These are phyloP conservation scores for Morpho deidamia DNA, from an alignment of 2,888 invertebrate genomes.

Conservation along the genomic window DNA sequence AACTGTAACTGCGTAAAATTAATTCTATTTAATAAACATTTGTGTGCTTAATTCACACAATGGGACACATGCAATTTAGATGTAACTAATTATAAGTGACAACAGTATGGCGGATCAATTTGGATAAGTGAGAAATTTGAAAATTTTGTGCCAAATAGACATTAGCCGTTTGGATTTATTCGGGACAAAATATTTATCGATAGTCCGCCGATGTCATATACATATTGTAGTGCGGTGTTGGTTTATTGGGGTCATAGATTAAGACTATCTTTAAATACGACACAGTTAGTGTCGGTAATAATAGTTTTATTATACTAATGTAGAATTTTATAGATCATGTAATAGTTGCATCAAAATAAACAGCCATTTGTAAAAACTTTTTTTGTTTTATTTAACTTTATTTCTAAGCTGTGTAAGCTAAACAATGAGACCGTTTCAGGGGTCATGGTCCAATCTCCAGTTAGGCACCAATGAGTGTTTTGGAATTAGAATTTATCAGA, in stretches of 20 bases:
- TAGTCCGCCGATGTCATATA: slow-evolving; percentile 55
- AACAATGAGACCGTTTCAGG: too few relatives aligned
- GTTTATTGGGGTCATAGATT: slow-evolving; percentile 32
- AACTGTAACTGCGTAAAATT: slow-evolving; percentile 4
- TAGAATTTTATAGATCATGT: slow-evolving; percentile 52
- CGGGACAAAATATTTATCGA: slow-evolving; percentile 61
- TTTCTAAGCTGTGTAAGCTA: too few relatives aligned
- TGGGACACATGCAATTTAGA: slow-evolving; percentile 32
- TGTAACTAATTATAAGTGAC: slow-evolving; percentile 18
- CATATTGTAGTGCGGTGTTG: slow-evolving; percentile 50
- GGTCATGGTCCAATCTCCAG: too few relatives aligned
- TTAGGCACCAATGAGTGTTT: too few relatives aligned
- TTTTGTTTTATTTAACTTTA: slow-evolving; percentile 29
- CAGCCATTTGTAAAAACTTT: slow-evolving; percentile 42
- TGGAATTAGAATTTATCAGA: too few relatives aligned
- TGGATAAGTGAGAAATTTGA: slow-evolving; percentile 15
- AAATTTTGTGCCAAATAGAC: slow-evolving; percentile 77
- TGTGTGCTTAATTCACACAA: slow-evolving; percentile 12
- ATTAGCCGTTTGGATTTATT: slow-evolving; percentile 51
- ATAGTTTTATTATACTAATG: slow-evolving; percentile 59
- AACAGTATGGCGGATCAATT: slow-evolving; percentile 2
- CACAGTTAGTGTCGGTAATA: slow-evolving; percentile 59
- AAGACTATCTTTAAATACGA: slow-evolving; percentile 30
- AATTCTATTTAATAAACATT: slow-evolving; percentile 9
- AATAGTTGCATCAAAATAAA: slow-evolving; percentile 50